Evolutionary conservation across 1,140 invertebrate species (phyloP).

Genomic region (Drosophila tropicalis): DNA sequence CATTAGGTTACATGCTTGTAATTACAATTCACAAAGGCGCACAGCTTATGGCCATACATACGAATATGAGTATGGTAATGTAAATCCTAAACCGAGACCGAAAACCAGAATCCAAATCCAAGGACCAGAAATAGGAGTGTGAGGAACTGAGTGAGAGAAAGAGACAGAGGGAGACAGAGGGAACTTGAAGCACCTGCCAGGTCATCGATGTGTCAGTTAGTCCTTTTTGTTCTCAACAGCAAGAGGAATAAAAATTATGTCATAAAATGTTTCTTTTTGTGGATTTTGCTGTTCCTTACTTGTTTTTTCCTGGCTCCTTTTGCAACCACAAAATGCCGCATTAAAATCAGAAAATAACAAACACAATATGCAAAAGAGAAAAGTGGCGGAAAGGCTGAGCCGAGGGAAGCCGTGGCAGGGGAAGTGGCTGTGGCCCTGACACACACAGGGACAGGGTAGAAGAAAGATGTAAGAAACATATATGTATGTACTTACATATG

Average conservation of each 20-base stretch:
- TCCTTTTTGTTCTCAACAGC: constrained; percentile 9
- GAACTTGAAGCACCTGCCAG: constrained; percentile 12
- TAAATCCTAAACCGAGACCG: constrained; percentile 9
- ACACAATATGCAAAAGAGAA: constrained; percentile 13
- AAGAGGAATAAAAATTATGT: constrained; percentile 29
- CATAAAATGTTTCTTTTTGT: constrained; percentile 22
- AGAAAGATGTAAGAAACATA: not conserved
- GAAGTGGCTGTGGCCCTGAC: not conserved
- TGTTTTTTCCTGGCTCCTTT: constrained; percentile 4
- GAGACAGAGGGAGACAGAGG: not conserved
- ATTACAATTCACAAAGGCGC: constrained; percentile 26
- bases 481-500: not conserved
- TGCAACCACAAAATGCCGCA: not conserved
- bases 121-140: not conserved
- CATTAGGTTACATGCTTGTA: constrained; percentile 29
- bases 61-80: constrained; percentile 16
- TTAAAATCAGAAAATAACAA: constrained; percentile 27
- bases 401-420: not conserved
- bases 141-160: not conserved
- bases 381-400: not conserved
- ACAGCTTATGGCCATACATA: constrained; percentile 14
- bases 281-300: not conserved
- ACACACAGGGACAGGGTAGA: not conserved
- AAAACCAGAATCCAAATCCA: not conserved
- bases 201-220: constrained; percentile 25